These are phyloP conservation scores for Clanis bilineata DNA, from an alignment of 2,888 invertebrate genomes.

Conservation along the genomic window DNA sequence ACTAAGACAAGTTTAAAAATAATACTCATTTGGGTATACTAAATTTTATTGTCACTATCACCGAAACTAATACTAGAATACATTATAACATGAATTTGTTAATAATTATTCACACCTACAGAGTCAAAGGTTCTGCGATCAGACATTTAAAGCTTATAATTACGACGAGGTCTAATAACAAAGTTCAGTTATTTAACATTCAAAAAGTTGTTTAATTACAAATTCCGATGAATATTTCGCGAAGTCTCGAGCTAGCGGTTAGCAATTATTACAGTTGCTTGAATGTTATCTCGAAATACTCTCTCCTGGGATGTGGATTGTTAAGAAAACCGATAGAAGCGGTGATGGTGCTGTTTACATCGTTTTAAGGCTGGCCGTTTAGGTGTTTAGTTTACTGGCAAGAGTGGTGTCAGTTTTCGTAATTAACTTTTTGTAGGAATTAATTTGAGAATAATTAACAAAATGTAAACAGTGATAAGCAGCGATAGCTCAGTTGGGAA, in stretches of 20 bases:
- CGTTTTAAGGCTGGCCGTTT: too few species aligned
- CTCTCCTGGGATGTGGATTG: background rate
- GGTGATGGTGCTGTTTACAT: conserved; percentile 20
- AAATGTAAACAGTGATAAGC: too few species aligned
- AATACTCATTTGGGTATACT: too few species aligned
- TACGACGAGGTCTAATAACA: conserved; percentile 24
- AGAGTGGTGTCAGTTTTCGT: background rate
- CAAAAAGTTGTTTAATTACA: conserved; percentile 28
- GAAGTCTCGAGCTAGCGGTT: conserved; percentile 11
- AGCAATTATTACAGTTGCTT: conserved; percentile 15
- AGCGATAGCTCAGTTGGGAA: too few species aligned
- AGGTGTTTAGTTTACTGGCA: too few species aligned
- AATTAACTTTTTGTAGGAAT: too few species aligned
- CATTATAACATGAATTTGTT: background rate
- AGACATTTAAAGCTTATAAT: conserved; percentile 25
- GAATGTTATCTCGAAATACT: conserved; percentile 14
- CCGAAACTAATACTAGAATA: background rate
- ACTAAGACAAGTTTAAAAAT: background rate
- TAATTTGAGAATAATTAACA: too few species aligned
- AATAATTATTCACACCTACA: conserved; percentile 9
- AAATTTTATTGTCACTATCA: too few species aligned
- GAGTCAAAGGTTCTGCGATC: conserved; percentile 22
- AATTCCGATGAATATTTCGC: conserved; percentile 27
- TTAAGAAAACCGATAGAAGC: conserved; percentile 9
- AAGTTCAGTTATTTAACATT: conserved; percentile 25